Evolutionary conservation across 2,888 invertebrate species (phyloP), one percentile per base, ranked within the genome.

Genomic region (Ceriagrion tenellum): DNA sequence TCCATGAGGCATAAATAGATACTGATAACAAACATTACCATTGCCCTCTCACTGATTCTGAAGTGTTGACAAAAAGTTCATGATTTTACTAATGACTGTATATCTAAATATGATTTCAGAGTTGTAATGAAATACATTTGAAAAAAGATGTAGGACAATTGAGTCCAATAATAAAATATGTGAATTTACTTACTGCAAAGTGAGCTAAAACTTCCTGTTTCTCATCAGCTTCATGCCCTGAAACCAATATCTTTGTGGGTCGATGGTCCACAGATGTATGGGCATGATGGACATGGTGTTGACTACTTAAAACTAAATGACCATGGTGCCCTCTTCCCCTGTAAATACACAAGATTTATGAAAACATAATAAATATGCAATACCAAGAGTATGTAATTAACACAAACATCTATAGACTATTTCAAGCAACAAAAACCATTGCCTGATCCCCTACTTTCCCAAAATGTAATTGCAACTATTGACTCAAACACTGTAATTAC

Each of bases 221-320:
- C 96, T 99, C 99, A 95, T 99, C 98, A 23, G 98, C 97, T 96
- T 98, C 98, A 97, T 99, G 99, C 30, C 99, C 99, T 12, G 98
- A 98, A 95, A 99, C 98, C 95, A 99, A 97, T 95, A 99, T 97
- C 95, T 98, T 98, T 4, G 98, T 98, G 0, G 99, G 99, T 95
- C 99, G 97, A 96, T 99, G 98, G 97, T 99, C 99, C 81, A 99
- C 98, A 23, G 98, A 97, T 95, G 98, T 98, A 95, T 97, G 97
- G 93, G 97, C 97, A 96, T 97, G 96, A 97, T 96, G 95, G 96
- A 95, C 97, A 6, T 95, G 95, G 18, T 93, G 93, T 47, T 93
- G 93, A n/a, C 93, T 69, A 26, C 93, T 69, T 93, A 93, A 47
- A n/a, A 93, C 93, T 69, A 93, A 47, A 55, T 93, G 93, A 93